phyloP scores from a whole-genome alignment of 2,113 vertebrate genomes.

The Coptodon rendalli region DNA sequence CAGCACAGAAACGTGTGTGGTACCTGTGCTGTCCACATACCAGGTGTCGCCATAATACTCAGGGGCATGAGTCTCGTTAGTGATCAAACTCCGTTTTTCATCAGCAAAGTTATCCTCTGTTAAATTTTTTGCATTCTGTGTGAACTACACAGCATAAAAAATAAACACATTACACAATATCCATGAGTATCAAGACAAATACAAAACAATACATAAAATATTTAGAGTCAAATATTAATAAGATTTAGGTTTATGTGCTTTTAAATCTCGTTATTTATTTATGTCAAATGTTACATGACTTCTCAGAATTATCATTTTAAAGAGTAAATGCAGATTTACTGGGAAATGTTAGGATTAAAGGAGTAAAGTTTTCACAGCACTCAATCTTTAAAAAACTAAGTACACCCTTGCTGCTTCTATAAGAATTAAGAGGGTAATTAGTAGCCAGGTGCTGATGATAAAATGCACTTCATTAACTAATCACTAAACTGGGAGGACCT shows the following conservation, averaged over 20 bases:
- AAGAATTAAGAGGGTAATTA: not conserved
- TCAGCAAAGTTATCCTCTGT: conserved; percentile 58
- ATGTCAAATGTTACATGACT: too few species aligned
- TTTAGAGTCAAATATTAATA: not conserved
- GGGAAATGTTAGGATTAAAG: too few species aligned
- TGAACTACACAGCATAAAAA: not conserved
- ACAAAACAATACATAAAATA: not conserved
- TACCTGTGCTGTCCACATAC: conserved; percentile 13
- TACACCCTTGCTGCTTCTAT: not conserved
- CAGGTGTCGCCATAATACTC: not conserved
- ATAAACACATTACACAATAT: not conserved
- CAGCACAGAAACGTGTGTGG: conserved; percentile 73
- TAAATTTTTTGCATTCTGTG: conserved; percentile 10
- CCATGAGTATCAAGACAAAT: fast-evolving
- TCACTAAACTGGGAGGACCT: not conserved
- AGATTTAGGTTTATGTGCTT: fast-evolving
- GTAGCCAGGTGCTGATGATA: not conserved
- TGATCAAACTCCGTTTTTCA: conserved; percentile 58
- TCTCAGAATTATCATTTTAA: too few species aligned
- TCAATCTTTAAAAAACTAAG: not conserved
- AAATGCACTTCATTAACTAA: not conserved
- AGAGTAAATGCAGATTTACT: too few species aligned
- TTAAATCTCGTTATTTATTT: not conserved
- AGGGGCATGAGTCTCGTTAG: not conserved
- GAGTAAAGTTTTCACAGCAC: not conserved